A percentile compares a stretch with the other conserved stretches of the same genome.
phyloP scores from a whole-genome alignment of 2,797 vertebrate genomes.

The Thalassophryne amazonica region DNA sequence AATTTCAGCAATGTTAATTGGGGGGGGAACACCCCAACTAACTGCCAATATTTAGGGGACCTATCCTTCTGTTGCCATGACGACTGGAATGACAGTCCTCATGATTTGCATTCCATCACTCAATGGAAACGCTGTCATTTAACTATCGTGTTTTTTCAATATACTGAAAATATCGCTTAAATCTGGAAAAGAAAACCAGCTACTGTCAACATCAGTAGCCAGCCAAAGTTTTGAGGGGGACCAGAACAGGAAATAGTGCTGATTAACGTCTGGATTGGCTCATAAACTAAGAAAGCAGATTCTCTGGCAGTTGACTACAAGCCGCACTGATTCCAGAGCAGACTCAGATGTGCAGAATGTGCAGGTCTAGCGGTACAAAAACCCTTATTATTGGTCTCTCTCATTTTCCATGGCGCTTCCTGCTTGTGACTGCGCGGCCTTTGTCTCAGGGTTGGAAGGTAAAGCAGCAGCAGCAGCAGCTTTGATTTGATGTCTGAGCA shows the following conservation, averaged over 20 bases:
- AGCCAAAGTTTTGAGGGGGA: slow-evolving; percentile 20
- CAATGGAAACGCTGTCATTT: too few species aligned
- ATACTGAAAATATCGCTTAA: too few species aligned
- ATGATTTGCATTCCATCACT: too few species aligned
- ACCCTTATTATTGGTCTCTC: slow-evolving; percentile 18
- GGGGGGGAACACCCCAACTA: too few species aligned
- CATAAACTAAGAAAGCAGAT: slow-evolving; percentile 29
- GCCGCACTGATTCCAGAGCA: slow-evolving; percentile 44
- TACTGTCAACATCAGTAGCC: slow-evolving; percentile 9
- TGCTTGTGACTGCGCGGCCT: slow-evolving; percentile 30
- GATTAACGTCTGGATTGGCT: slow-evolving; percentile 45
- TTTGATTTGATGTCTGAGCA: slow-evolving; percentile 60
- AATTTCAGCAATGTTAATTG: too few species aligned
- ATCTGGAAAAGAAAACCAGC: too few species aligned
- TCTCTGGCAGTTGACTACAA: slow-evolving; percentile 25
- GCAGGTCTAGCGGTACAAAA: slow-evolving; percentile 15
- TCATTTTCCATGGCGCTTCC: slow-evolving; percentile 65
- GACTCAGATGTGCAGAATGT: slow-evolving; percentile 51
- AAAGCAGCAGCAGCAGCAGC: slow-evolving; percentile 39
- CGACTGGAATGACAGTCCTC: too few species aligned
- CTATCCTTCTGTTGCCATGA: too few species aligned
- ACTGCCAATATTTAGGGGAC: too few species aligned
- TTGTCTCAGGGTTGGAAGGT: slow-evolving; percentile 37
- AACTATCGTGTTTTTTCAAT: too few species aligned
- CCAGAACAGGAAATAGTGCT: slow-evolving; percentile 50